Base-by-base conservation (phyloP, 2,888 invertebrate genomes). In the Zygogramma bicolorata region DNA sequence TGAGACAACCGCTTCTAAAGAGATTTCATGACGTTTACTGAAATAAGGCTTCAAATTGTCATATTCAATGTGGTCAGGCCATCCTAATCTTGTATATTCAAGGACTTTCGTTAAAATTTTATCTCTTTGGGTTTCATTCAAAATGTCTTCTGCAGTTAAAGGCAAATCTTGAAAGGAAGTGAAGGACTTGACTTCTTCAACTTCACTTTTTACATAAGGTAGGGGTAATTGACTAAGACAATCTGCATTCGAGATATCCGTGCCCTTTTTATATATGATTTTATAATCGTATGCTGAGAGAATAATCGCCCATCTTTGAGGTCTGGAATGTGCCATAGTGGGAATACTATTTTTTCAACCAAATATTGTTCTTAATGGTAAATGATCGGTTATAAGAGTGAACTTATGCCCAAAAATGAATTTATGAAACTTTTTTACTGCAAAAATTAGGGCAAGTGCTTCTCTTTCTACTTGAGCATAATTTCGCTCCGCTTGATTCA, bases 351-450 rank as follows among this genome's bases (percentile, higher is more conserved):
- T 2, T 18, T 53, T 53, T 15, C 18, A 18, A 1, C 25, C 20
- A 29, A 66, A 65, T 42, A 60, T 70, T 8, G 42, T 18, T 42
- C 60, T 61, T 13, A 68, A 68, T 69, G 73, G n/a, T n/a, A n/a
- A 84, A 60, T 84, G 83, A 73, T 86, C 84, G 0, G 82, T 80
- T 7, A 69, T 58, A 6, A 85, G 63, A 2, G 75, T 77, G 76
- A 85, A 85, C 20, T 79, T 73, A n/a, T 74, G 79, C 3, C 83
- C 83, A 15, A 79, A 65, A 57, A 85, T 74, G 79, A 83, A 85
- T 63, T 84, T 82, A 69, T 82, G 79, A 74, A 83, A 84, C 46
- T 80, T 82, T 15, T 75, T 73, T 1, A 82, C 76, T 0, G 80
- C 81, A 78, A 79, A 84, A 67, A 76, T 80, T 70, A 84, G 82